Base-by-base conservation (phyloP, 2,888 invertebrate species). In the Drosophila setosimentum region DNA sequence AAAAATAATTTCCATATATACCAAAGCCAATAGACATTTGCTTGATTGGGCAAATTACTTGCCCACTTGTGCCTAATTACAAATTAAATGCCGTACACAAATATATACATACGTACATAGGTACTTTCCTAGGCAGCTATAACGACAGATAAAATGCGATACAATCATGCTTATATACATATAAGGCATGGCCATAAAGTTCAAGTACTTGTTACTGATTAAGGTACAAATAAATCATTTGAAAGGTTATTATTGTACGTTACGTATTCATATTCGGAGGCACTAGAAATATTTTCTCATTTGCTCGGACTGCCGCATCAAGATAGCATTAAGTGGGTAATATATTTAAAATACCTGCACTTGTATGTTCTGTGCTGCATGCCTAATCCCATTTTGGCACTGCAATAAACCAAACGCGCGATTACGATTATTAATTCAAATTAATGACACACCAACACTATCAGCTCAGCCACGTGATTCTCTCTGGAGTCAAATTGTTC, bases 391-490 rank as follows among this genome's bases (percentile, higher is more conserved):
- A 49, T n/a, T n/a, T n/a, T n/a, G 50, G 7, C 18, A 11, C 50
- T 37, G 29, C 40, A 10, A 57, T 30, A 57, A 42, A 55, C 55
- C 30, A 21, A 2, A 18, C 16, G 16, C 8, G 24, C 40, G 54
- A 64, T 68, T 66, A 37, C 24, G 10, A 50, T 51, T 66, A 61
- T 62, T 55, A 45, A 77, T 65, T 65, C 48, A 51, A 65, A 55
- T n/a, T 61, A 65, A 60, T 63, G 50, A 24, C 73, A 48, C 50
- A 45, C 24, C 35, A 45, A 8, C 35, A 37, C 35, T 54, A 55
- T 55, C 55, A 45, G 30, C 50, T 30, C 8, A 51, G 48, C 68
- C 71, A 75, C 78, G 78, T 78, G 78, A 78, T 68, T 54, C 32
- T 29, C 45, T 21, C 13, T 49, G n/a, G 37, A 21, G n/a, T 30